Evolutionary conservation across 1,140 invertebrate genomes (phyloP).

Genomic region (Heliconius himera): DNA sequence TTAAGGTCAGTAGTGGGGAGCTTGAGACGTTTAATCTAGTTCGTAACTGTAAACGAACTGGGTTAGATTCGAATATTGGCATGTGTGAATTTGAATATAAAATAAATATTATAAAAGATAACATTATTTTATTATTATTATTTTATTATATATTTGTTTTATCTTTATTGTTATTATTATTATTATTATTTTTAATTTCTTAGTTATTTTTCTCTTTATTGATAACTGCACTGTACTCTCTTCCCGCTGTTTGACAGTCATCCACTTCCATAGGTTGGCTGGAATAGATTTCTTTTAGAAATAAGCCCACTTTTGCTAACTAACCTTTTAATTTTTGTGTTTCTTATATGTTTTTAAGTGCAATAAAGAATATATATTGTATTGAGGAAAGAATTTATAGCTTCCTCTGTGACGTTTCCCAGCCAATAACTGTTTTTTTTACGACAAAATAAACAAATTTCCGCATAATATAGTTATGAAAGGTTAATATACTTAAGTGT

Average conservation of each 20-base stretch:
- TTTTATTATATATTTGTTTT: too few relatives aligned
- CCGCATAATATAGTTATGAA: background rate
- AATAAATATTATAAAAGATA: constrained; percentile 38
- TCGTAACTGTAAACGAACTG: constrained; percentile 37
- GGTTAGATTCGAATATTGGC: constrained; percentile 37
- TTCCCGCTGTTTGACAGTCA: too few relatives aligned
- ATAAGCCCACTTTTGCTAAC: too few relatives aligned
- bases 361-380: background rate
- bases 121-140: constrained; percentile 19
- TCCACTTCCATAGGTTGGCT: too few relatives aligned
- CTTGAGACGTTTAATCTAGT: constrained; percentile 38
- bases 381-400: constrained; percentile 27
- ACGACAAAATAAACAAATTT: constrained; percentile 22
- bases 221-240: too few relatives aligned
- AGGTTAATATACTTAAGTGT: constrained; percentile 12
- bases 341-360: too few relatives aligned
- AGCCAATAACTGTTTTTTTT: constrained; percentile 36
- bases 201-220: too few relatives aligned
- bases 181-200: too few relatives aligned
- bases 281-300: too few relatives aligned
- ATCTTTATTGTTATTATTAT: too few relatives aligned
- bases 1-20: constrained; percentile 38
- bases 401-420: constrained; percentile 44
- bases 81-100: constrained; percentile 44
- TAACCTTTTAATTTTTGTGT: too few relatives aligned